Conservation (phyloP, 2,113 vertebrate species). For the Percina caprodes region DNA sequence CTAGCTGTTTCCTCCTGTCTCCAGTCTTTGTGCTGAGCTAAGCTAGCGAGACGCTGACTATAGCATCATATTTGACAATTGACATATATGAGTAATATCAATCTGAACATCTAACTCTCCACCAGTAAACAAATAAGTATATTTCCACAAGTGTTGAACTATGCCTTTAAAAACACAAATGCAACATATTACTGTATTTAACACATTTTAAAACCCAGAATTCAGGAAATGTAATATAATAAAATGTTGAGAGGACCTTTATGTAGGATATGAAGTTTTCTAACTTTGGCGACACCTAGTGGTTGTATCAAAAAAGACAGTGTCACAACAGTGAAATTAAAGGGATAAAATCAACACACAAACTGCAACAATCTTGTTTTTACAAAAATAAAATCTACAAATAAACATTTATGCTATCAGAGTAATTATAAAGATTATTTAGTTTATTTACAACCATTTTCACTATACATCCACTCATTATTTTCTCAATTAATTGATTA, state of each 20-base stretch:
- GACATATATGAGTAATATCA: neutral
- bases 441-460: neutral
- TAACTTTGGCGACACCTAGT: conserved; percentile 33
- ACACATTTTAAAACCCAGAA: neutral
- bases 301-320: conserved; percentile 4
- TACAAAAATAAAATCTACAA: neutral
- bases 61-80: neutral
- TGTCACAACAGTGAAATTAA: neutral
- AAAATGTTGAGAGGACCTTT: conserved; percentile 7
- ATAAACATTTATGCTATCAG: neutral
- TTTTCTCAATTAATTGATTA: neutral
- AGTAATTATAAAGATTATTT: neutral
- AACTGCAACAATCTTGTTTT: neutral
- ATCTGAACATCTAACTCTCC: neutral
- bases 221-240: conserved; percentile 4
- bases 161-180: neutral
- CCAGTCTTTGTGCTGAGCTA: conserved; percentile 2
- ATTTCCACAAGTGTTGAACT: neutral
- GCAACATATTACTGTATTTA: neutral
- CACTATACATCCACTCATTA: neutral
- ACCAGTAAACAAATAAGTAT: neutral
- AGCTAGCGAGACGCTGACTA: neutral
- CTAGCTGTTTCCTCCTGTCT: neutral
- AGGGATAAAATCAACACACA: neutral
- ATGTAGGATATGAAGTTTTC: conserved; percentile 11